phyloP scores from a whole-genome alignment of 2,888 invertebrate species.

The Stenchaetothrips biformis region DNA sequence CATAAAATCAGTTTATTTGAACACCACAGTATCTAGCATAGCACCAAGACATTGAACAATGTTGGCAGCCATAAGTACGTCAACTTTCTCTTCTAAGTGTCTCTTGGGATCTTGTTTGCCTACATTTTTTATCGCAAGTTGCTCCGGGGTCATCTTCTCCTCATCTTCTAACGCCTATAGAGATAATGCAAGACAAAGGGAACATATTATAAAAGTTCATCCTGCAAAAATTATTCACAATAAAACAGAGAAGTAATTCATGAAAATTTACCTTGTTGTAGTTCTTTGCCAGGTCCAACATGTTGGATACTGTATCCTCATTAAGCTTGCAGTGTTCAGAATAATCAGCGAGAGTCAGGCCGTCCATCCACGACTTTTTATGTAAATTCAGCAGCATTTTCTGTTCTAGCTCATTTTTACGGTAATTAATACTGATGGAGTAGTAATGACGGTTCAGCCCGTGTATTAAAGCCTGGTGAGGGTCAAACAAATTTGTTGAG shows the following conservation, averaged over 20 bases:
- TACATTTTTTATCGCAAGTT: slow-evolving; percentile 98
- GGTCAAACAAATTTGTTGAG: background rate
- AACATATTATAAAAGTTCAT: slow-evolving; percentile 22
- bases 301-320: slow-evolving; percentile 89
- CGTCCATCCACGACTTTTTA: slow-evolving; percentile 99
- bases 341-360: slow-evolving; percentile 84
- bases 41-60: slow-evolving; percentile 97
- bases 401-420: slow-evolving; percentile 97
- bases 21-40: slow-evolving; percentile 89
- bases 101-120: slow-evolving; percentile 99
- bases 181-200: slow-evolving; percentile 29
- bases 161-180: slow-evolving; percentile 89
- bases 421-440: slow-evolving; percentile 98
- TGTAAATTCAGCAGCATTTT: slow-evolving; percentile 98
- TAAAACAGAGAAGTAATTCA: background rate
- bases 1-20: slow-evolving; percentile 58
- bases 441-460: slow-evolving; percentile 98
- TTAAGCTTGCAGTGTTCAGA: slow-evolving; percentile 89
- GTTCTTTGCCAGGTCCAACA: slow-evolving; percentile 95
- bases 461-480: slow-evolving; percentile 86
- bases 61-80: slow-evolving; percentile 92
- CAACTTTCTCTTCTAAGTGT: slow-evolving; percentile 98
- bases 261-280: slow-evolving; percentile 73
- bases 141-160: slow-evolving; percentile 99
- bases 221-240: slow-evolving; percentile 8